Conservation (phyloP, 2,888 invertebrate genomes). For the Synanthedon tipuliformis region DNA sequence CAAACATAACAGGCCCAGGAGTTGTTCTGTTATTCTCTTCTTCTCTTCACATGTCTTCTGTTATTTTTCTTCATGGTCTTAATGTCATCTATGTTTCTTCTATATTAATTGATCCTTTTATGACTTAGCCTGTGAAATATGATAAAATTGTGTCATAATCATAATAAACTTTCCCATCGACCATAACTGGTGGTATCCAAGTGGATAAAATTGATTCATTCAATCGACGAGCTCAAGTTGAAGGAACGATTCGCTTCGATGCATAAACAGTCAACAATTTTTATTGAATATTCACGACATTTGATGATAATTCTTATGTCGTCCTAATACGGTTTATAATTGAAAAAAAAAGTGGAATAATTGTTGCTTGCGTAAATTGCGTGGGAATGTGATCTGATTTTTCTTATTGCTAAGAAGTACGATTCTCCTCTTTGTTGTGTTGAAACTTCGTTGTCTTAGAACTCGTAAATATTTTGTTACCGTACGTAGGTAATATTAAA, state of each 20-base stretch:
- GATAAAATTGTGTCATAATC: too few relatives aligned
- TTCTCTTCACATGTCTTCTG: too few relatives aligned
- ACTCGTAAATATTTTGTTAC: too few relatives aligned
- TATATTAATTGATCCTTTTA: too few relatives aligned
- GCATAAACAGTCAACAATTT: slow-evolving; percentile 16
- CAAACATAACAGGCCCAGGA: too few relatives aligned
- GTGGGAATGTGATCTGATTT: slow-evolving; percentile 24
- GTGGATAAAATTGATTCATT: slow-evolving; percentile 27
- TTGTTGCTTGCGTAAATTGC: slow-evolving; percentile 14
- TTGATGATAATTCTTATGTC: not conserved
- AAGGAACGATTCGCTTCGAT: slow-evolving; percentile 59
- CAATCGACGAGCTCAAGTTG: slow-evolving; percentile 54
- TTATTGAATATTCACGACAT: not conserved
- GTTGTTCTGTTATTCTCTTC: too few relatives aligned
- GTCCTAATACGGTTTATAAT: not conserved
- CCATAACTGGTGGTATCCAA: slow-evolving; percentile 28
- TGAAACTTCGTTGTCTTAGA: not conserved
- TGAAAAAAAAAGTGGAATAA: not conserved
- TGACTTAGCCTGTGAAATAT: too few relatives aligned
- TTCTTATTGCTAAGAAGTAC: slow-evolving; percentile 3
- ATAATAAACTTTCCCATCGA: slow-evolving; percentile 38
- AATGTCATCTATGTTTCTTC: too few relatives aligned
- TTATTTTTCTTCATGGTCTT: too few relatives aligned
- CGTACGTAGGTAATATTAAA: too few relatives aligned
- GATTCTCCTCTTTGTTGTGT: not conserved